Conservation (phyloP, 2,888 invertebrate species). For the Polyploca ridens region DNA sequence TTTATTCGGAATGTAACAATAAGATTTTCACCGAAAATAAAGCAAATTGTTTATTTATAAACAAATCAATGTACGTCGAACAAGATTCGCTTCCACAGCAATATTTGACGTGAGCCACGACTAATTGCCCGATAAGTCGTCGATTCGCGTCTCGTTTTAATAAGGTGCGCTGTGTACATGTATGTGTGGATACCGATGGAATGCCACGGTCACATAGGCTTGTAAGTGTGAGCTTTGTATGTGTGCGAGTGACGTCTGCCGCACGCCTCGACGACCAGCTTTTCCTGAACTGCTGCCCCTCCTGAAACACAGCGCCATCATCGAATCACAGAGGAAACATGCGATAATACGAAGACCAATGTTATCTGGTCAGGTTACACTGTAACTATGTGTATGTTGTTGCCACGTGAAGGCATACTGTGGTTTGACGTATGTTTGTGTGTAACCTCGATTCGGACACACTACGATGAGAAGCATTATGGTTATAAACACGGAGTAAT, state of each 20-base stretch:
- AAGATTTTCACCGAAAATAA: not conserved
- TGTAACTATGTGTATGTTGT: slow-evolving; percentile 74
- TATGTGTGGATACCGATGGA: slow-evolving; percentile 79
- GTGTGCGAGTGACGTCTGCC: slow-evolving; percentile 83
- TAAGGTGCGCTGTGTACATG: slow-evolving; percentile 80
- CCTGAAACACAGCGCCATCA: slow-evolving; percentile 41
- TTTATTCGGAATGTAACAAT: not conserved
- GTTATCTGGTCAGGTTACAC: slow-evolving; percentile 53
- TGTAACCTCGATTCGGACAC: slow-evolving; percentile 83
- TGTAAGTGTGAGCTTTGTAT: slow-evolving; percentile 55
- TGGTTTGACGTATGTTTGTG: slow-evolving; percentile 63
- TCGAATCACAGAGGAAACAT: slow-evolving; percentile 52
- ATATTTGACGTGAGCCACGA: slow-evolving; percentile 76
- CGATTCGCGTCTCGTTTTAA: slow-evolving; percentile 85
- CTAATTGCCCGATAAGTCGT: slow-evolving; percentile 85
- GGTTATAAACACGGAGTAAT: slow-evolving; percentile 80
- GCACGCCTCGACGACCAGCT: slow-evolving; percentile 62
- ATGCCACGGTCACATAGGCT: slow-evolving; percentile 76
- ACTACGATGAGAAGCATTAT: slow-evolving; percentile 73
- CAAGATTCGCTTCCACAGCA: slow-evolving; percentile 56
- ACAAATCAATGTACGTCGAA: slow-evolving; percentile 67
- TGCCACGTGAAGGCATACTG: slow-evolving; percentile 78
- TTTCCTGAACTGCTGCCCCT: slow-evolving; percentile 51
- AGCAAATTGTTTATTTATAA: slow-evolving; percentile 13
- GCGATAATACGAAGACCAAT: slow-evolving; percentile 60